phyloP scores from a whole-genome alignment of 1,140 invertebrate species.

The Musca domestica region DNA sequence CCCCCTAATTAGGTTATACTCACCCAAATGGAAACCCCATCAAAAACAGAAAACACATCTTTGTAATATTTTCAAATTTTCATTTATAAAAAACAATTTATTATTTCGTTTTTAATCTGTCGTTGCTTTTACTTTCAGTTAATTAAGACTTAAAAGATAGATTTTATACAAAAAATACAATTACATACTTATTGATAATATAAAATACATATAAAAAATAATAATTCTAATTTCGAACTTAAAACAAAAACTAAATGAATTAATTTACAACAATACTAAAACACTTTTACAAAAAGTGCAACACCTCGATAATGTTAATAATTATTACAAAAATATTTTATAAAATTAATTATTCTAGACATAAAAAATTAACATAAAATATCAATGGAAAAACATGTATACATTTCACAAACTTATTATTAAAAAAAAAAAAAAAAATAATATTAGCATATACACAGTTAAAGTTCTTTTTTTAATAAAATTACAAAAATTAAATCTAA shows the following conservation, averaged over 20 bases:
- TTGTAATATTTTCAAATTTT: not conserved
- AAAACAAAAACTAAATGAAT: not conserved
- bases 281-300: constrained; percentile 24
- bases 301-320: not conserved
- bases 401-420: not conserved
- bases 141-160: not conserved
- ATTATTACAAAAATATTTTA: too few species aligned
- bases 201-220: too few species aligned
- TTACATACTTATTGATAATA: too few species aligned
- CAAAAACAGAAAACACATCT: not conserved
- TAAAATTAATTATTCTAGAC: too few species aligned
- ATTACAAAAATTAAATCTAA: too few species aligned
- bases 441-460: too few species aligned
- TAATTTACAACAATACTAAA: constrained; percentile 23
- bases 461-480: too few species aligned
- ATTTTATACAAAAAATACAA: too few species aligned
- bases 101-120: not conserved
- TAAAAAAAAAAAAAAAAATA: not conserved
- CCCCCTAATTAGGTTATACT: too few species aligned
- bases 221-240: not conserved
- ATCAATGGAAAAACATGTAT: not conserved
- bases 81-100: not conserved
- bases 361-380: not conserved
- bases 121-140: not conserved
- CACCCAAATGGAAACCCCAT: too few species aligned